phyloP scores from a whole-genome alignment of 2,797 vertebrate genomes.

The Sebastes hubbsi region DNA sequence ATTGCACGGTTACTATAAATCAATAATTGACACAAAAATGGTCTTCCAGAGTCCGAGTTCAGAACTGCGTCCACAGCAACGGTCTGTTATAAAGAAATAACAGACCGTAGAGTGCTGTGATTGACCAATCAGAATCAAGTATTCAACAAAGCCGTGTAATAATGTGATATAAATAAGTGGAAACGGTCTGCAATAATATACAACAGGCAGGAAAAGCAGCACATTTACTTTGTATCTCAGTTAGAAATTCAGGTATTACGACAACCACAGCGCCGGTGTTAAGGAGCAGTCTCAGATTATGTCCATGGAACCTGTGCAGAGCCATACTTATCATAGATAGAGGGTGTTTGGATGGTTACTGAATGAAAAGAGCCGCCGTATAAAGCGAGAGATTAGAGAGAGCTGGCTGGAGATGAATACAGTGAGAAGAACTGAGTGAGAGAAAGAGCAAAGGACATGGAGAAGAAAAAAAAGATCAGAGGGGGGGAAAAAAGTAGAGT shows the following conservation, averaged over 20 bases:
- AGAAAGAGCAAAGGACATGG: conserved; percentile 3
- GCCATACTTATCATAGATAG: background rate
- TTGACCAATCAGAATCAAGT: no score
- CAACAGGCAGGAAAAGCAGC: background rate
- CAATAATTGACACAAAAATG: no score
- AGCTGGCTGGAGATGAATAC: conserved; percentile 28
- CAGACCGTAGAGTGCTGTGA: accelerated
- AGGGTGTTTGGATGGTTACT: background rate
- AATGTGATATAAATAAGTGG: background rate
- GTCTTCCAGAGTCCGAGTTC: accelerated
- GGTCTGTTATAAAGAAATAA: no score
- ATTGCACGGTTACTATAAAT: no score
- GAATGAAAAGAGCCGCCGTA: conserved; percentile 33
- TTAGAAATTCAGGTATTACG: background rate
- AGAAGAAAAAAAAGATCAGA: conserved; percentile 27
- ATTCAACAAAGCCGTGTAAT: background rate
- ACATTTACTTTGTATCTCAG: background rate
- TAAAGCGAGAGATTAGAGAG: conserved; percentile 31
- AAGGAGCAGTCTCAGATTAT: background rate
- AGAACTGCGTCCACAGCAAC: no score
- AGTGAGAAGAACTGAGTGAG: conserved; percentile 14
- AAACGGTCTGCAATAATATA: background rate
- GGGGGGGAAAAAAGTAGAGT: conserved; percentile 1
- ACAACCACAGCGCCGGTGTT: background rate
- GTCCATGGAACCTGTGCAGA: background rate